phyloP scores from a whole-genome alignment of 2,113 vertebrate genomes.

The Odontesthes bonariensis region DNA sequence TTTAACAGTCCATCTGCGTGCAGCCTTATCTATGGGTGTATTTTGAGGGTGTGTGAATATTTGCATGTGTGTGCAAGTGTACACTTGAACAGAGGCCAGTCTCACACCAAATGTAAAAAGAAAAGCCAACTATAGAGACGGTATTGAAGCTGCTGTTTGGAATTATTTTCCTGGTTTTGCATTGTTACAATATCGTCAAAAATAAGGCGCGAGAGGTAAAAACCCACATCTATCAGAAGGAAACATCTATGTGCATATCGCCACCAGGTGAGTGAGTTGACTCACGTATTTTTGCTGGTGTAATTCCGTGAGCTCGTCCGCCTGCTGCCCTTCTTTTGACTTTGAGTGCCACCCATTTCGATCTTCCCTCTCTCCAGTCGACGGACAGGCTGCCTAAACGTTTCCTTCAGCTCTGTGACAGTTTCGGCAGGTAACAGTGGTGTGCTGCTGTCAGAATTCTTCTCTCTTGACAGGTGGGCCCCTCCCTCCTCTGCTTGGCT shows the following conservation, averaged over 20 bases:
- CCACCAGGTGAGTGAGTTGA: conserved; percentile 26
- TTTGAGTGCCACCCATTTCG: conserved; percentile 68
- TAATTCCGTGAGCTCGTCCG: conserved; percentile 30
- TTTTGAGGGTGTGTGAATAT: conserved; percentile 69
- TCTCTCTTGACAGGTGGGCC: conserved; percentile 47
- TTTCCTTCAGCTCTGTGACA: conserved; percentile 11
- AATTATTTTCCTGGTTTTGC: not conserved
- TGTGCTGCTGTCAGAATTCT: conserved; percentile 23
- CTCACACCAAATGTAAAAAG: conserved; percentile 3
- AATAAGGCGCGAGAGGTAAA: not conserved
- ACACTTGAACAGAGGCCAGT: conserved; percentile 17
- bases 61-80: conserved; percentile 60
- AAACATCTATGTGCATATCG: not conserved
- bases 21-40: conserved; percentile 40
- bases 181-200: not conserved
- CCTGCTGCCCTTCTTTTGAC: conserved; percentile 64
- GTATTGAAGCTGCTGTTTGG: not conserved
- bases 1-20: conserved; percentile 15
- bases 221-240: rapidly evolving
- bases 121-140: not conserved
- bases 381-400: not conserved
- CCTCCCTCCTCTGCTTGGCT: conserved; percentile 27
- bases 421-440: not conserved
- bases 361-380: conserved; percentile 1
- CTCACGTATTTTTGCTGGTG: conserved; percentile 59